Evolutionary conservation across 1,140 invertebrate species (phyloP).

Genomic region (Pseudomyrmex concolor): DNA sequence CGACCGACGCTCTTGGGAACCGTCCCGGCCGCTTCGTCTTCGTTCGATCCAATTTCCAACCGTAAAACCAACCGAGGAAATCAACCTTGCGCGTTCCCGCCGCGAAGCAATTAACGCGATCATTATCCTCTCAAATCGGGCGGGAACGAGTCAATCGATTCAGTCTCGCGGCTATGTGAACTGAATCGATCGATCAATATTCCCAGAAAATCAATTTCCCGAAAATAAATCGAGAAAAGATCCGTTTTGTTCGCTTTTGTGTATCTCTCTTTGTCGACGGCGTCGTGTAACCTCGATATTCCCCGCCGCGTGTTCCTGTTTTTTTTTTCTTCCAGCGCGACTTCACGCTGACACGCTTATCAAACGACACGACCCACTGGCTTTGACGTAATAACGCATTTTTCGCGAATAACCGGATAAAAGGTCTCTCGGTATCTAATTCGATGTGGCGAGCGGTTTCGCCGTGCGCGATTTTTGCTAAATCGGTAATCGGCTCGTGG

Average conservation of each 20-base stretch:
- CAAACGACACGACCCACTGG: conserved; percentile 1
- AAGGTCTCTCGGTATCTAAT: neutral
- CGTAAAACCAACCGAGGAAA: conserved; percentile 6
- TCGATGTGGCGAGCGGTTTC: neutral
- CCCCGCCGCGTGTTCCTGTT: neutral
- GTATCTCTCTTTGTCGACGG: neutral
- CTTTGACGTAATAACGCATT: conserved; percentile 33
- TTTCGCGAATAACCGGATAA: conserved; percentile 2
- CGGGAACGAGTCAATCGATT: neutral
- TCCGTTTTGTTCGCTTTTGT: neutral
- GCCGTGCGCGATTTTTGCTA: conserved; percentile 7
- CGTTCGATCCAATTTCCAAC: conserved; percentile 52
- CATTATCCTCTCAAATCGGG: neutral
- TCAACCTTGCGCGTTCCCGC: neutral
- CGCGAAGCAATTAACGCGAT: neutral
- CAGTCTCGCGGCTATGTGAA: neutral
- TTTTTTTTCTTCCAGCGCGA: neutral
- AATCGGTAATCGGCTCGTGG: conserved; percentile 30
- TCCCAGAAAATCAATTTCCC: too few species aligned
- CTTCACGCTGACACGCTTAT: conserved; percentile 5
- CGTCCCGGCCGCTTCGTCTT: conserved; percentile 30
- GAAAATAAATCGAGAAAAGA: too few species aligned
- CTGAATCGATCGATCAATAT: too few species aligned
- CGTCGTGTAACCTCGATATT: neutral
- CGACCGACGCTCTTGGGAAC: conserved; percentile 63